A percentile compares a stretch with the other conserved stretches of the same genome.
phyloP scores from a whole-genome alignment of 2,888 invertebrate genomes.

The Athrips mouffetella region DNA sequence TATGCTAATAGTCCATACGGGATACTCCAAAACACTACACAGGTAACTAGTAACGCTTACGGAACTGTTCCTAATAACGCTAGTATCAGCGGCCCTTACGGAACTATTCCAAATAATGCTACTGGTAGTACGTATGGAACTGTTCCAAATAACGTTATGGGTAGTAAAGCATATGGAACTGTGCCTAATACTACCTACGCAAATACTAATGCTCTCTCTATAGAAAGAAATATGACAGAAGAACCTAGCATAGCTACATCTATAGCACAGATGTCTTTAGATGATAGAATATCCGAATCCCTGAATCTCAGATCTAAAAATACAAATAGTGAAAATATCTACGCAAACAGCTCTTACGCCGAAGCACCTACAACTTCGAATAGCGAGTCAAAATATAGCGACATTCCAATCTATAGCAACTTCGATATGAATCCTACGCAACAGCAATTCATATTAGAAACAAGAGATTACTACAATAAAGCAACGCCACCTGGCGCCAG shows the following conservation, averaged over 20 bases:
- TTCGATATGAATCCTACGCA: conserved; percentile 55
- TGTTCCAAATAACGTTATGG: not conserved
- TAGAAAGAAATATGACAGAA: conserved; percentile 37
- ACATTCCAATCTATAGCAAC: conserved; percentile 58
- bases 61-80: not conserved
- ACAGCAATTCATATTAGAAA: conserved; percentile 61
- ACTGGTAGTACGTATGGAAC: not conserved
- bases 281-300: conserved; percentile 70
- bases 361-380: conserved; percentile 37
- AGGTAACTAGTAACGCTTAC: not conserved
- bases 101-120: not conserved
- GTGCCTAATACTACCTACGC: conserved; percentile 29
- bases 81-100: not conserved
- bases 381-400: conserved; percentile 40
- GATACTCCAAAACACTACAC: not conserved
- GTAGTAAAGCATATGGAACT: conserved; percentile 12
- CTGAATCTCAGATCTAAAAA: conserved; percentile 68
- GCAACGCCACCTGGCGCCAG: conserved; percentile 47
- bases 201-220: conserved; percentile 42
- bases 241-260: conserved; percentile 37
- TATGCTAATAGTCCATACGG: not conserved
- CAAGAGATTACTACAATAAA: conserved; percentile 68
- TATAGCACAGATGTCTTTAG: conserved; percentile 60
- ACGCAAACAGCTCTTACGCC: conserved; percentile 45
- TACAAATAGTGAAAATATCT: conserved; percentile 54